These are phyloP conservation scores for Falco naumanni DNA, from an alignment of 2,797 vertebrate genomes.

Conservation along the genomic window DNA sequence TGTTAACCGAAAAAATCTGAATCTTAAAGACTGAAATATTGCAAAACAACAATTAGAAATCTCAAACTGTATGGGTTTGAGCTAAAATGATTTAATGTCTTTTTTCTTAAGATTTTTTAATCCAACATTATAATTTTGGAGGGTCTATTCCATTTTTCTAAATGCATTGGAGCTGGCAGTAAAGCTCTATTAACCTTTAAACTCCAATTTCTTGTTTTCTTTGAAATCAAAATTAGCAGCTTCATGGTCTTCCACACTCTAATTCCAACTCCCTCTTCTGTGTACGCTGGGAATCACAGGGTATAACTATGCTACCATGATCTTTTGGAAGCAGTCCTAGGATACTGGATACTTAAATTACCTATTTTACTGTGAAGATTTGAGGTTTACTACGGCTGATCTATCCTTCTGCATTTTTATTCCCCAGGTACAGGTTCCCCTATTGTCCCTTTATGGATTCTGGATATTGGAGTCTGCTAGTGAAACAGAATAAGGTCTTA, in stretches of 20 bases:
- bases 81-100: too few species aligned
- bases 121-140: too few species aligned
- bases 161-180: background rate
- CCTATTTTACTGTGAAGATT: background rate
- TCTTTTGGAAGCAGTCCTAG: background rate
- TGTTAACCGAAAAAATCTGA: background rate
- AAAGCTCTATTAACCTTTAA: background rate
- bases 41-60: background rate
- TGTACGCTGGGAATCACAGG: constrained; percentile 39
- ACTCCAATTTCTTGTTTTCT: background rate
- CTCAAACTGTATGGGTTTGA: background rate
- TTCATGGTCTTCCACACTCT: background rate
- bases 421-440: accelerated
- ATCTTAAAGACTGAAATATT: background rate
- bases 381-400: background rate
- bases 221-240: background rate
- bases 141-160: background rate
- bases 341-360: background rate
- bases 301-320: too few species aligned
- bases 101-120: too few species aligned
- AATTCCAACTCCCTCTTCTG: constrained; percentile 70
- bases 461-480: background rate
- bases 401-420: background rate
- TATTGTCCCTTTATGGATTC: background rate
- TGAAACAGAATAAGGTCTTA: too few species aligned